Base-by-base conservation (phyloP, 1,140 invertebrate species). In the Drosophila sproati region DNA sequence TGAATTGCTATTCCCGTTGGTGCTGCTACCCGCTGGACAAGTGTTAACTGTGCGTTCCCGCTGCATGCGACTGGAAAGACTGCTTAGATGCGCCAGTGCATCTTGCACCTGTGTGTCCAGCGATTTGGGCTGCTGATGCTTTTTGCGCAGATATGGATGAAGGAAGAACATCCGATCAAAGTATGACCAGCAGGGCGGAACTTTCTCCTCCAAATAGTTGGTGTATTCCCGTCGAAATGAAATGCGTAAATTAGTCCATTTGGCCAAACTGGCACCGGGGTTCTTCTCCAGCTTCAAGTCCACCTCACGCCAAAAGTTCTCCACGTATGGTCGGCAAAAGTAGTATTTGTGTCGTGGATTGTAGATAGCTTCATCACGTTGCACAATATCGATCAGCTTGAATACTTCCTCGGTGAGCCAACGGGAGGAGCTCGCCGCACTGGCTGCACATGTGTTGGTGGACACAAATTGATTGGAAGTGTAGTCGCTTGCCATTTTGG, bases 121-220 rank as follows among this genome's bases (percentile, higher is more conserved):
- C 0, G 91, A 91, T 37, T 92, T 91, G 4, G 80, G 73, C n/a
- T 87, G 91, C 47, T 87, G 82, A 43, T 91, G 91, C 48, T 92
- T 92, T 64, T 92, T 92, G 3, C 91, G 80, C 10, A 92, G 41
- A 59, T 91, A 92, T 2, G 91, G 91, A 80, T 91, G 86, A 35
- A 92, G 50, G 28, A 92, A 92, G 63, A 91, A 91, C 91, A 92
- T 92, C 1, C 91, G 87, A 60, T 92, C 91, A 45, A 92, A 92
- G 48, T 92, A 92, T 3, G 91, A 82, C 91, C 91, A 92, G 34
- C 91, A 92, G 0, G 91, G 91, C 4, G 91, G 89, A 3, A 91
- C 86, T 62, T 92, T 91, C 55, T 92, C 91, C 45, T 92, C 89
- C 50, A 92, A 60, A 55, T 89, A 92, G 52, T 91, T 91, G 1